A percentile compares a stretch with the other conserved stretches of the same genome.
These are phyloP conservation scores for Beroe ovata DNA, from an alignment of 37 sponge, comb jelly and placozoan species.

Conservation along the genomic window DNA sequence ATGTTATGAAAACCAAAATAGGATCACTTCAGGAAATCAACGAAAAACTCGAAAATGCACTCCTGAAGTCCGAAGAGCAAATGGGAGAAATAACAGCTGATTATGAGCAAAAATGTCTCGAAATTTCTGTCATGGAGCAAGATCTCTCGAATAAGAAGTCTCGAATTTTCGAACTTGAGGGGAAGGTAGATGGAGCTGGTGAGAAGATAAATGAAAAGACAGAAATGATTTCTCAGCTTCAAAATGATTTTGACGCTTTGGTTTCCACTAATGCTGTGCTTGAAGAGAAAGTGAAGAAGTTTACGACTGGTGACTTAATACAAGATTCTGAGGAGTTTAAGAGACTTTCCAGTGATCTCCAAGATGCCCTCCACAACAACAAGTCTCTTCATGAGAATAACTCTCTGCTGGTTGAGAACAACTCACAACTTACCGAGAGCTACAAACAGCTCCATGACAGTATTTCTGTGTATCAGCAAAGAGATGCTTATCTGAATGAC, in stretches of 20 bases:
- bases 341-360: background rate
- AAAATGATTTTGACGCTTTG: background rate
- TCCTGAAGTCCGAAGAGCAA: conserved; percentile 33
- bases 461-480: conserved; percentile 5
- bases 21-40: conserved; percentile 13
- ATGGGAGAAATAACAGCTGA: conserved; percentile 32
- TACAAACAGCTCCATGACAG: conserved; percentile 24
- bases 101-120: conserved; percentile 18
- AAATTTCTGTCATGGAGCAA: conserved; percentile 7
- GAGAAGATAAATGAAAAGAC: background rate
- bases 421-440: conserved; percentile 17
- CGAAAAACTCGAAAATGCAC: background rate
- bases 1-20: background rate
- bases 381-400: background rate
- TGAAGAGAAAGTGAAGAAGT: conserved; percentile 46
- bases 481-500: conserved; percentile 39
- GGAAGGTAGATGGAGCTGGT: background rate
- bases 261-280: conserved; percentile 44
- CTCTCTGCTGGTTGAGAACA: background rate
- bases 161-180: background rate
- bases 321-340: too few species aligned
- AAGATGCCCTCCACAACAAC: conserved; percentile 1
- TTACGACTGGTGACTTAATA: background rate
- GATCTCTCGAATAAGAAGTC: conserved; percentile 16
- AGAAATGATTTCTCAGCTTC: background rate